Evolutionary conservation across 2,888 invertebrate genomes (phyloP).

Genomic region (Erannis defoliaria): DNA sequence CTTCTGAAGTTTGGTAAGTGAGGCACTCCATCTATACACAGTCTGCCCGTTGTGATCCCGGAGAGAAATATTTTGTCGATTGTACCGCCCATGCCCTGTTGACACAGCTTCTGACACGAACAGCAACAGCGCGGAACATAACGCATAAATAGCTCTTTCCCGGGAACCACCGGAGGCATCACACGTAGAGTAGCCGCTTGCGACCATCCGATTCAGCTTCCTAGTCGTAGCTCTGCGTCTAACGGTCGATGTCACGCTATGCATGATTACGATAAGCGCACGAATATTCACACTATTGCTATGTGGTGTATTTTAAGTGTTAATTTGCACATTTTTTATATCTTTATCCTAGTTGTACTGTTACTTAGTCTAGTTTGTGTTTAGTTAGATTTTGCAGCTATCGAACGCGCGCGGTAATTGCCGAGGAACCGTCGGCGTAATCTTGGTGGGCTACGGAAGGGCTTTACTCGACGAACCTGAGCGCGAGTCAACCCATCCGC

Average conservation of each 20-base stretch:
- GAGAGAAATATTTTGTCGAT: conserved; percentile 87
- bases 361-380: conserved; percentile 38
- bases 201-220: conserved; percentile 70
- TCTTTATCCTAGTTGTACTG: conserved; percentile 47
- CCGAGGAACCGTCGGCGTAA: conserved; percentile 61
- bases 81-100: conserved; percentile 82
- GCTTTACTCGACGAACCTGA: conserved; percentile 70
- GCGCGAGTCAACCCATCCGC: conserved; percentile 75
- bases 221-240: conserved; percentile 70
- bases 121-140: conserved; percentile 81
- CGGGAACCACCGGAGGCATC: conserved; percentile 83
- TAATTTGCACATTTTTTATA: conserved; percentile 71
- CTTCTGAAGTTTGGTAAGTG: conserved; percentile 86
- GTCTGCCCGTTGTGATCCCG: conserved; percentile 86
- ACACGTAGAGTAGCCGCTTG: conserved; percentile 83
- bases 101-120: conserved; percentile 77
- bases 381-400: conserved; percentile 46
- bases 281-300: conserved; percentile 70
- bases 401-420: conserved; percentile 52
- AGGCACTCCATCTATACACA: conserved; percentile 86
- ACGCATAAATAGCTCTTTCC: conserved; percentile 86
- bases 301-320: conserved; percentile 72
- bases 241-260: conserved; percentile 82
- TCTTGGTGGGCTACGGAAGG: conserved; percentile 63
- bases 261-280: conserved; percentile 85